Evolutionary conservation across 2,888 invertebrate genomes (phyloP).

Genomic region (Ectemnius continuus): DNA sequence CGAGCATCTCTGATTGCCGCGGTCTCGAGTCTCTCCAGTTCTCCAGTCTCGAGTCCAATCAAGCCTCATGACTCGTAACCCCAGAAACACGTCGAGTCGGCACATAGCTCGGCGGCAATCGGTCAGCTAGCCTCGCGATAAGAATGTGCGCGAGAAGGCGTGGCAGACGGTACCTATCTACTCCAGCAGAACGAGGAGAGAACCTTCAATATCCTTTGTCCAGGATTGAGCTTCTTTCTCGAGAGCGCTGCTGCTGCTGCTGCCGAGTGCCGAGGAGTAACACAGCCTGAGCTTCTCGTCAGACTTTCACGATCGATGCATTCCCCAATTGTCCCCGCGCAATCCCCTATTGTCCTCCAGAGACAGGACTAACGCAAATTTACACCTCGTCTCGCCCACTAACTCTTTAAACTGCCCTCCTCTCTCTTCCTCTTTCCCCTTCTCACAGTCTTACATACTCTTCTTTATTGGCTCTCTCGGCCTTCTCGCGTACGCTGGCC

Average conservation of each 20-base stretch:
- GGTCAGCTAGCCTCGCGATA: neutral
- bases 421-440: too few species aligned
- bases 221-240: constrained; percentile 16
- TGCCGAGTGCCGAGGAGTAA: neutral
- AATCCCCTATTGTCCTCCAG: neutral
- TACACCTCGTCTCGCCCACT: neutral
- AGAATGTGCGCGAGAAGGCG: constrained; percentile 6
- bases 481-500: too few species aligned
- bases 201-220: constrained; percentile 1
- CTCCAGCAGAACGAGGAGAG: too few species aligned
- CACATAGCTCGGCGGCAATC: neutral
- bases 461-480: too few species aligned
- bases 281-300: neutral
- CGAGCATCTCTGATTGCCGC: constrained; percentile 7
- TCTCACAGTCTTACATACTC: too few species aligned
- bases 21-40: neutral
- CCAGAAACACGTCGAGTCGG: too few species aligned
- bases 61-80: too few species aligned
- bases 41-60: neutral
- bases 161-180: neutral
- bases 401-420: too few species aligned
- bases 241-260: neutral
- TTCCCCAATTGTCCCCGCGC: constrained; percentile 2
- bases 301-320: constrained; percentile 19
- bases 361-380: constrained; percentile 10